Percentiles rank a stretch among this genome's conserved stretches.
phyloP scores from a whole-genome alignment of 2,113 vertebrate genomes.

The Myodes glareolus region DNA sequence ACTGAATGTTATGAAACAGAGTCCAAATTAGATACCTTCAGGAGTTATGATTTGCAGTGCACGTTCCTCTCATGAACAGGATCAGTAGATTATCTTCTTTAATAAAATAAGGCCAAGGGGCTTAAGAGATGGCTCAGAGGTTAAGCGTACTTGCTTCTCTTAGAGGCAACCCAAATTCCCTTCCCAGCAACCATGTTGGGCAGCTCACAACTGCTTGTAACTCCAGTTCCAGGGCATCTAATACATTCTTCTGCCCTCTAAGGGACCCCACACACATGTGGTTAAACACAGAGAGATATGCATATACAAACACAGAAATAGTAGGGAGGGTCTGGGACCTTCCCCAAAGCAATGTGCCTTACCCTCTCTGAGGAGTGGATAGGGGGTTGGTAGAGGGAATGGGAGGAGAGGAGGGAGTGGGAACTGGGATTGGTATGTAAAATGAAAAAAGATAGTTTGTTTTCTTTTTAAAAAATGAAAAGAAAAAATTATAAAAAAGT shows the following conservation, averaged over 20 bases:
- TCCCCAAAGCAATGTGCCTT: too few relatives aligned
- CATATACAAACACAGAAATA: not conserved
- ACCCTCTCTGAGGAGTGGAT: too few relatives aligned
- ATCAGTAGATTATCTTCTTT: constrained; percentile 85
- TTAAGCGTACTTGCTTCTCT: not conserved
- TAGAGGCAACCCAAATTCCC: not conserved
- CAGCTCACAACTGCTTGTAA: not conserved
- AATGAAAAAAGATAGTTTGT: too few relatives aligned
- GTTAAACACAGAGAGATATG: not conserved
- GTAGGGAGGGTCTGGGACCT: not conserved
- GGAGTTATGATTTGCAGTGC: constrained; percentile 81
- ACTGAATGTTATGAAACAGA: constrained; percentile 79
- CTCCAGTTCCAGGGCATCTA: not conserved
- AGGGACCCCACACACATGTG: not conserved
- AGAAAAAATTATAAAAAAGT: not conserved
- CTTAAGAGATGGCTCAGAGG: not conserved
- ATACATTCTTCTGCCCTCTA: not conserved
- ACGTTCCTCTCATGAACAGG: constrained; percentile 78
- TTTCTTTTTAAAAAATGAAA: too few relatives aligned
- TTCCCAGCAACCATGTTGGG: not conserved
- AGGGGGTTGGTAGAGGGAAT: too few relatives aligned
- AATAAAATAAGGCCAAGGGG: constrained; percentile 52
- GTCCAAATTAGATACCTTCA: constrained; percentile 83
- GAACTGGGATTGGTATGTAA: too few relatives aligned
- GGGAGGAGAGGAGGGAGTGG: too few relatives aligned